Evolutionary conservation across 2,113 vertebrate genomes (phyloP), one percentile per base, ranked within the genome.

Genomic region (Fulmarus glacialis): DNA sequence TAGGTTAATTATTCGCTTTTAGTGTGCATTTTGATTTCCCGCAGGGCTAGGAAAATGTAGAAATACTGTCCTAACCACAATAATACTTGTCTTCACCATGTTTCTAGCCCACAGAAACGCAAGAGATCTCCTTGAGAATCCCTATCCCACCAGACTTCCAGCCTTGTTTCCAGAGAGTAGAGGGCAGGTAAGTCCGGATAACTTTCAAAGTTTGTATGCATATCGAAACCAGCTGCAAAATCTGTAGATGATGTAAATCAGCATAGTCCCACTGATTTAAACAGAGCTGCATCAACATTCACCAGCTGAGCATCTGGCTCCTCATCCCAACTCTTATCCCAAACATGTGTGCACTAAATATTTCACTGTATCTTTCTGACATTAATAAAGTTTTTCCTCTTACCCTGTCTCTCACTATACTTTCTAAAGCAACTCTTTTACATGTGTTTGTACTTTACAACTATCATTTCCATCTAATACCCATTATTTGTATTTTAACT

Each of bases 11-110:
- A 88, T 85, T 96, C 0, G 1, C 72, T 93, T 97, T 96, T 97
- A 95, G 86, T 90, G 66, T 96, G 84, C 45, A 79, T 98, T 98
- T 96, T 97, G 93, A 96, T 98, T 98, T 97, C 97, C 96, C 71
- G 7, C 4, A 12, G 83, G 93, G 75, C 89, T 94, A 96, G 93
- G 95, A 97, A 97, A 97, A 98, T 95, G 77, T 81, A 92, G 92
- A 97, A 97, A 97, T 94, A 89, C 92, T 96, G 81, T 97, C 74
- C 74, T n/a, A 87, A 82, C 87, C 60, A 79, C 81, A 93, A 70
- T 89, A 93, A 91, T 93, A 82, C 89, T 93, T 96, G 62, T 91
- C 84, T 95, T 87, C 87, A 94, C 91, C 68, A 68, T 75, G 50
- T 90, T 97, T 97, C 89, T 94, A 94, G 92, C 24, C 91, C 92